Percentiles rank a stretch among this genome's conserved stretches.
phyloP scores from a whole-genome alignment of 2,113 vertebrate genomes.

The Daubentonia madagascariensis region DNA sequence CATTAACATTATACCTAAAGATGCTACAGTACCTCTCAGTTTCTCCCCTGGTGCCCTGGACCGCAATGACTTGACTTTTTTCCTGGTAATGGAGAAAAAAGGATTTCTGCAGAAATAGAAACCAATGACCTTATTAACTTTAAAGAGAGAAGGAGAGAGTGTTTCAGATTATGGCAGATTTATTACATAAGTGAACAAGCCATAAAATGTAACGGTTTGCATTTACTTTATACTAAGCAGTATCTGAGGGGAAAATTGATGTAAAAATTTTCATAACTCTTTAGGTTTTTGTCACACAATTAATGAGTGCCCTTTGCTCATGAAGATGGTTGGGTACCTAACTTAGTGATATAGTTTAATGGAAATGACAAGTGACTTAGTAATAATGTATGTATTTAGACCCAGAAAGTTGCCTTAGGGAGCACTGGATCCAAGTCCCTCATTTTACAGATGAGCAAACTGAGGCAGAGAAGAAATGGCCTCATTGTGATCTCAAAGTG shows the following conservation, averaged over 20 bases:
- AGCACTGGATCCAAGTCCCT: not conserved
- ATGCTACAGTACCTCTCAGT: not conserved
- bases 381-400: not conserved
- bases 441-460: not conserved
- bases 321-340: not conserved
- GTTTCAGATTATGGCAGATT: not conserved
- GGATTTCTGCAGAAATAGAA: not conserved
- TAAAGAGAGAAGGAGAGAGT: not conserved
- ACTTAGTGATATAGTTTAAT: not conserved
- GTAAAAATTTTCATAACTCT: not conserved
- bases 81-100: not conserved
- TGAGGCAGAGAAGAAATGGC: not conserved
- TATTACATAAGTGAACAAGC: not conserved
- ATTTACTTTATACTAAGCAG: not conserved
- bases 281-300: not conserved
- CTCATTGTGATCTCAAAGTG: not conserved
- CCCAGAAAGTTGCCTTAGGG: not conserved
- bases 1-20: rapidly evolving
- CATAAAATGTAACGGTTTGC: not conserved
- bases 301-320: not conserved
- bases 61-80: not conserved
- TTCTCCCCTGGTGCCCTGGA: not conserved
- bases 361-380: not conserved
- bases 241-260: not conserved
- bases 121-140: conserved; percentile 9